Evolutionary conservation across 2,797 vertebrate species (phyloP).

Genomic region (Eptatretus atami): DNA sequence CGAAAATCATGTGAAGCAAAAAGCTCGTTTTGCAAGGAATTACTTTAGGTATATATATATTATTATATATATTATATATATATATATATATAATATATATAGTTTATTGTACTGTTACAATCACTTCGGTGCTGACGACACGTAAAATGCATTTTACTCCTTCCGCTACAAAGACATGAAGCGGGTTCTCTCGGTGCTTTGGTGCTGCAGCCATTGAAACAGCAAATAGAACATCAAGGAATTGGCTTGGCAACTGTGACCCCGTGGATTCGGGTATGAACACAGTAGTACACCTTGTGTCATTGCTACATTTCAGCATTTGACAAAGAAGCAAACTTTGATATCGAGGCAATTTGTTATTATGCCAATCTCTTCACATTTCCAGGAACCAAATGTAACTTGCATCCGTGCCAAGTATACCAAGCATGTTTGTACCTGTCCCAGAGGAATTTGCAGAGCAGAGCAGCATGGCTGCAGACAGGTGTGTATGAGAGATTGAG

Average conservation of each 20-base stretch:
- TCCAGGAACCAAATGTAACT: conserved; percentile 67
- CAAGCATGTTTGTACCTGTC: conserved; percentile 89
- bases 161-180: conserved; percentile 88
- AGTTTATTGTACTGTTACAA: no score
- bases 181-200: conserved; percentile 72
- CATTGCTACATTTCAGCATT: no score
- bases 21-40: no score
- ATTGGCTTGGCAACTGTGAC: conserved; percentile 90
- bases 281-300: conserved; percentile 4
- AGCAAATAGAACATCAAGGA: conserved; percentile 88
- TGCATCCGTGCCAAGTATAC: conserved; percentile 80
- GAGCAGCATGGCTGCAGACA: conserved; percentile 67
- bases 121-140: no score
- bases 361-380: conserved; percentile 1
- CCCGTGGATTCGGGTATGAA: conserved; percentile 73
- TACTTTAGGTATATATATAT: no score
- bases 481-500: conserved; percentile 15
- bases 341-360: no score
- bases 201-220: conserved; percentile 95
- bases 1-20: no score
- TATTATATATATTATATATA: no score
- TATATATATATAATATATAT: no score
- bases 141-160: no score
- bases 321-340: no score
- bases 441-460: conserved; percentile 93